Evolutionary conservation across 2,888 invertebrate species (phyloP), one percentile per base, ranked within the genome.

Genomic region (Lepidonotus clava): DNA sequence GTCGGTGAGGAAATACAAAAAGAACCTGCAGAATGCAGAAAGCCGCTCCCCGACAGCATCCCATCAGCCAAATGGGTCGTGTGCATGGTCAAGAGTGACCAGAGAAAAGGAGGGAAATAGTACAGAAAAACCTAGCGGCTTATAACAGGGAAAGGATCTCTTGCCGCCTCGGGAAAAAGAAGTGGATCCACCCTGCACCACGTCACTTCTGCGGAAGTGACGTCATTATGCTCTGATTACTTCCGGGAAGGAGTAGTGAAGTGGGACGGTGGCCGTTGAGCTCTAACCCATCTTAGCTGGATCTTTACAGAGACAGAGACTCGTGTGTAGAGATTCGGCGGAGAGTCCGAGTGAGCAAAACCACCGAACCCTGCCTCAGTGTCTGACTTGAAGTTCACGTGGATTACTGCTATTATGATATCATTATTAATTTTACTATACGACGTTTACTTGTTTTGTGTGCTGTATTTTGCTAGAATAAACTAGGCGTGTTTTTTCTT

Each of bases 381-480:
- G 71, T 71, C 71, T 36, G 46, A 51, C 46, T 40, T 76, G n/a
- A 5, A 28, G 46, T 80, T 80, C 80, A 80, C 46, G 80, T 80
- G 80, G 80, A 80, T 80, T 51, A 80, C 34, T 71, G 80, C 51
- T 80, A 28, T 80, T 32, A 46, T n/a, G n/a, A n/a, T n/a, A n/a
- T n/a, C n/a, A n/a, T n/a, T n/a, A n/a, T n/a, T n/a, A n/a, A n/a
- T n/a, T 28, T 51, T 41, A 51, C 34, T 46, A n/a, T 36, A n/a
- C 28, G 8, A 80, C 46, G 80, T 80, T 80, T 71, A 71, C 46
- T 80, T 41, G 46, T 80, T 51, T 80, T 80, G 80, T 80, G 80
- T 80, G 80, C 41, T 80, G 80, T 80, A 80, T 80, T 80, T 51
- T 80, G 80, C 80, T 80, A 80, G 80, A 80, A 80, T 80, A 80